phyloP scores from a whole-genome alignment of 2,888 invertebrate species.

The Gandaritis pyraliata region DNA sequence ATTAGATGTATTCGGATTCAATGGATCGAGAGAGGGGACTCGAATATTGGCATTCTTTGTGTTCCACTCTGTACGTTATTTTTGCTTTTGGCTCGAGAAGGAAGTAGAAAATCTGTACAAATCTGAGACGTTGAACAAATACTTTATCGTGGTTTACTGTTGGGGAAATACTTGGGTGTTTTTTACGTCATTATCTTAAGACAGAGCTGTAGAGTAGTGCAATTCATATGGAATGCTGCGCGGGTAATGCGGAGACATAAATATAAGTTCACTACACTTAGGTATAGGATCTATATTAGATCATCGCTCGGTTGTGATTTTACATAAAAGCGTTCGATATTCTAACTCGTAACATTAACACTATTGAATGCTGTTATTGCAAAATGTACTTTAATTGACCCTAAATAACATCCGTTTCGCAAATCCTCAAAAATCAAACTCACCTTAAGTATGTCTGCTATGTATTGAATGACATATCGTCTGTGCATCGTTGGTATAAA shows the following conservation, averaged over 20 bases:
- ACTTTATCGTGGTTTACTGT: conserved; percentile 11
- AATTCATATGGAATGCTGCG: neutral
- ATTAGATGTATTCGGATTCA: conserved; percentile 53
- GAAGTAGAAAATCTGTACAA: conserved; percentile 16
- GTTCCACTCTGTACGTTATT: conserved; percentile 28
- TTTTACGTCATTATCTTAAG: neutral
- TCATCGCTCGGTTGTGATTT: no score
- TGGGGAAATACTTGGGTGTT: neutral
- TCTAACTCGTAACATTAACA: no score
- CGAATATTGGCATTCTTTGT: conserved; percentile 43
- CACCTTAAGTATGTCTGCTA: no score
- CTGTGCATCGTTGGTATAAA: no score
- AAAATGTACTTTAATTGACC: no score
- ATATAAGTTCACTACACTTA: neutral
- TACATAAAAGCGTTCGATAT: no score
- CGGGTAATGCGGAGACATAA: neutral
- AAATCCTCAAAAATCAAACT: no score
- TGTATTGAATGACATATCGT: no score
- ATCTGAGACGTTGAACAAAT: conserved; percentile 10
- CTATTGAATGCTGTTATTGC: no score
- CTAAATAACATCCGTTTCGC: no score
- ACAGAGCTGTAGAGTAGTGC: neutral
- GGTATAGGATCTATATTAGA: no score
- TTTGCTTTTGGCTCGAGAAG: conserved; percentile 25
- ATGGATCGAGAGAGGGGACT: conserved; percentile 45